Evolutionary conservation across 2,888 invertebrate species (phyloP), one percentile per base, ranked within the genome.

Genomic region (Tipula lateralis): DNA sequence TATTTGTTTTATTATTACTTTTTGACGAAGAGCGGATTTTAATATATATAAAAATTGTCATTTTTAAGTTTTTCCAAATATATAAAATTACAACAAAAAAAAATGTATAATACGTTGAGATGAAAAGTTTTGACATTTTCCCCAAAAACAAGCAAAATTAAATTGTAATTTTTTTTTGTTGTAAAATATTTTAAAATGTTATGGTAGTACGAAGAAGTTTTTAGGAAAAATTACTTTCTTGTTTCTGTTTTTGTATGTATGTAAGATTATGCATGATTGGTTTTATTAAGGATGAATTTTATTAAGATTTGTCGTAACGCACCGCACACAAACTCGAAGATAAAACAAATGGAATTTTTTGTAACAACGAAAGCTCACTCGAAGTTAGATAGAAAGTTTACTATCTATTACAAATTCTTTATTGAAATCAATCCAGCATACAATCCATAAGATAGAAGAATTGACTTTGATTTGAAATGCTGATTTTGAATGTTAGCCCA

Each of bases 1-100:
- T 66, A 66, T 66, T 66, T 66, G 66, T 66, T 66, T 66, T 66
- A 66, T 66, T 66, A 66, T 66, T 66, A 66, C 66, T 66, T 66
- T 66, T 66, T 66, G 66, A 66, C 66, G 66, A 66, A 66, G 66
- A 66, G 66, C 19, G 66, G 66, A 66, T 66, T 66, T 66, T 66
- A 66, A 66, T 66, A 66, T 66, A 66, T 24, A 66, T n/a, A 24
- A 66, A 66, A 66, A 66, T 66, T 66, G 66, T 66, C 66, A 66
- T 19, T 66, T 66, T 66, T 66, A 66, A 66, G 66, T 66, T 66
- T 50, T 66, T 24, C 66, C 7, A 66, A 66, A 66, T 24, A 66
- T 9, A 66, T 12, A 44, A 44, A n/a, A 44, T 7, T 1, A 36
- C 2, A 36, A 36, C 16, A 3, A 44, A 50, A n/a, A n/a, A n/a